Conservation (phyloP, 2,113 vertebrate genomes). For the Azemiops feae region DNA sequence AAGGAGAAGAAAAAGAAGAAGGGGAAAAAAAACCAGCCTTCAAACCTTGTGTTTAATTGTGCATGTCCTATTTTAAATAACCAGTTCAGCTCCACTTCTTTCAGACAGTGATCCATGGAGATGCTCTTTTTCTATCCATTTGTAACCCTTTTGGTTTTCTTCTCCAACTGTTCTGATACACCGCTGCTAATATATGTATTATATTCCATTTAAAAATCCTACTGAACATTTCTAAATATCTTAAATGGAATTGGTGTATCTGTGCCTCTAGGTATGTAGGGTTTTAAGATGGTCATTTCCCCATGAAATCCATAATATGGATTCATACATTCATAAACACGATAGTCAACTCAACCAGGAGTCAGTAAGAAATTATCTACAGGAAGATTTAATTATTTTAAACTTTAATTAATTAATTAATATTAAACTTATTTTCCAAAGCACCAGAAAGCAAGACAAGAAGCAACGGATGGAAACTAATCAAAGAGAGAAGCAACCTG, state of each 20-base stretch:
- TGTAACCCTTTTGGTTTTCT: conserved; percentile 34
- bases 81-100: conserved; percentile 47
- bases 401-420: neutral
- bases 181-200: neutral
- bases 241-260: neutral
- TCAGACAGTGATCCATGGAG: conserved; percentile 21
- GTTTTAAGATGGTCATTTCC: neutral
- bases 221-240: neutral
- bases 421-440: neutral
- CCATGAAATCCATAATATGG: neutral
- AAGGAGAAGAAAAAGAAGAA: conserved; percentile 8
- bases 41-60: conserved; percentile 50
- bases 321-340: neutral
- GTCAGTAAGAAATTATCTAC: neutral
- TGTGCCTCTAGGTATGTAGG: neutral
- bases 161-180: conserved; percentile 30
- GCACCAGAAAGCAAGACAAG: neutral
- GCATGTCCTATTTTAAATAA: conserved; percentile 23
- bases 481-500: neutral
- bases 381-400: neutral
- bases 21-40: conserved; percentile 22
- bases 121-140: conserved; percentile 37
- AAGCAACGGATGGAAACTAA: neutral
- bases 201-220: neutral
- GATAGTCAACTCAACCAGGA: neutral